A percentile compares a stretch with the other conserved stretches of the same genome.
Conservation (phyloP, 2,113 vertebrate species). For the Coregonus clupeaformis region DNA sequence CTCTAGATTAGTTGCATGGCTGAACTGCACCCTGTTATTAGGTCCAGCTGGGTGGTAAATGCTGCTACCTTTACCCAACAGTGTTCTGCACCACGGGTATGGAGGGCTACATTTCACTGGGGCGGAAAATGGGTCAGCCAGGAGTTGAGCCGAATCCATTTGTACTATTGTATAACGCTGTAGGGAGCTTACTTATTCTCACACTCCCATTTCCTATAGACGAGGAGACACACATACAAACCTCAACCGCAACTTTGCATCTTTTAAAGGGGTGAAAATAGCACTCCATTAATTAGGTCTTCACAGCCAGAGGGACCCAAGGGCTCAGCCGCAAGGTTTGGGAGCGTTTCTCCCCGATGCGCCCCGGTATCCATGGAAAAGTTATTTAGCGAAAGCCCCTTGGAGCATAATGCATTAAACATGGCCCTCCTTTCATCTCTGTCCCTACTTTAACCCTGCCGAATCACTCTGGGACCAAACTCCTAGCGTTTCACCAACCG, state of each 20-base stretch:
- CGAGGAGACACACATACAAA: not conserved
- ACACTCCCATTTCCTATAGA: constrained; percentile 33
- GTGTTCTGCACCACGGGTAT: constrained; percentile 26
- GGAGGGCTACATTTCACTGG: constrained; percentile 20
- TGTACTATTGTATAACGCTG: constrained; percentile 14
- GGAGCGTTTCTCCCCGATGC: constrained; percentile 34
- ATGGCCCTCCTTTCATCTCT: not conserved
- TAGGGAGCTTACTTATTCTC: constrained; percentile 36
- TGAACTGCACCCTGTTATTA: not conserved
- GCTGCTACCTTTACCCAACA: not conserved
- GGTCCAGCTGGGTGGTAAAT: constrained; percentile 14
- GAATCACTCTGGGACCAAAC: not conserved
- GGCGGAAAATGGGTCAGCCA: constrained; percentile 48
- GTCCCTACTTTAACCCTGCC: not conserved
- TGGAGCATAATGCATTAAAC: constrained; percentile 30
- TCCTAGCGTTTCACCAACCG: not conserved
- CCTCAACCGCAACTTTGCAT: constrained; percentile 29
- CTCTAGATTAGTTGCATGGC: not conserved
- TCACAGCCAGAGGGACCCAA: constrained; percentile 38
- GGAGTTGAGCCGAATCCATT: constrained; percentile 43
- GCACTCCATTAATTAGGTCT: constrained; percentile 63
- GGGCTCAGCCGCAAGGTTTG: constrained; percentile 54
- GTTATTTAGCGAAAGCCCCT: constrained; percentile 40
- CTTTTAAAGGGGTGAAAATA: constrained; percentile 58
- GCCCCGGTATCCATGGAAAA: constrained; percentile 22